These are phyloP conservation scores for Berghia stephanieae DNA, from an alignment of 1,140 invertebrate species.

Conservation along the genomic window DNA sequence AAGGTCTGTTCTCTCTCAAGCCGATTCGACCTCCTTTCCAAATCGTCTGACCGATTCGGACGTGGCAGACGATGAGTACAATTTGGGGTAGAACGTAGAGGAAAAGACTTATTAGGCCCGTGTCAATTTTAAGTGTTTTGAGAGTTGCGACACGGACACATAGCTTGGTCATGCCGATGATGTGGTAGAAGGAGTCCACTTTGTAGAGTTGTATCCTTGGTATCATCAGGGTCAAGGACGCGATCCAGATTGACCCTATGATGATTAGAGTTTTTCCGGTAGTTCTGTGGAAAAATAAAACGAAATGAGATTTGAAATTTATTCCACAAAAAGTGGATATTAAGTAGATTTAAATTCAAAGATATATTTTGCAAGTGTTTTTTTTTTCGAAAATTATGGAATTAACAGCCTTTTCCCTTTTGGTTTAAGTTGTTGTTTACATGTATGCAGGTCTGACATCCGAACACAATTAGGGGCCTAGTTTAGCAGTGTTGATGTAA, in stretches of 20 bases:
- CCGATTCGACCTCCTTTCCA: conserved; percentile 37
- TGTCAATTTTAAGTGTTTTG: conserved; percentile 34
- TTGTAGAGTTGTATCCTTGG: conserved; percentile 36
- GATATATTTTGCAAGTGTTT: background rate
- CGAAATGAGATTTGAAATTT: no score
- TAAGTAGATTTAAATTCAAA: background rate
- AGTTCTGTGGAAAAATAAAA: conserved; percentile 41
- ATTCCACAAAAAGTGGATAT: background rate
- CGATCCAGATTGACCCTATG: conserved; percentile 40
- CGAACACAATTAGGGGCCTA: no score
- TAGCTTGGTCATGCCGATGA: conserved; percentile 27
- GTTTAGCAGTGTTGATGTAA: no score
- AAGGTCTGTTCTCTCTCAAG: background rate
- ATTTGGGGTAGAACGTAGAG: conserved; percentile 44
- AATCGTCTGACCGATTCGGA: conserved; percentile 48
- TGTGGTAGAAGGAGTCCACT: conserved; percentile 1
- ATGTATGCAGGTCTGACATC: no score
- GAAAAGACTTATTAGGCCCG: conserved; percentile 39
- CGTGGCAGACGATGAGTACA: conserved; percentile 43
- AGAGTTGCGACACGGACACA: background rate
- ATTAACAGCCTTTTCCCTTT: no score
- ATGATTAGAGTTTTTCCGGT: conserved; percentile 33
- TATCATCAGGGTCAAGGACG: conserved; percentile 39
- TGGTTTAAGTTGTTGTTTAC: no score
- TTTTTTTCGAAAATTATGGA: no score